Base-by-base conservation (phyloP, 1,140 invertebrate genomes). In the Papilio machaon region DNA sequence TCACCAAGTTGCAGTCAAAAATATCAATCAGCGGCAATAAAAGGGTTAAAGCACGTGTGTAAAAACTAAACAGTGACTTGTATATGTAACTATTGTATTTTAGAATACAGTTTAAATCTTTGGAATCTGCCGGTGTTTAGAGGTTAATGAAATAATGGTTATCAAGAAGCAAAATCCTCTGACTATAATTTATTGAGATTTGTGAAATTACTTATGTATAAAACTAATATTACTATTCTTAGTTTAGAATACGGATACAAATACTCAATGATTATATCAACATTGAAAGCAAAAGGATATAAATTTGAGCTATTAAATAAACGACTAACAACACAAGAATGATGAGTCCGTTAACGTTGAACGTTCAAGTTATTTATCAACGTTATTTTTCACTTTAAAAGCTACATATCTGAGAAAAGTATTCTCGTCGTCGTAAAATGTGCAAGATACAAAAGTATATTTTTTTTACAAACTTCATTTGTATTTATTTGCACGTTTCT, bases 311-410 rank as follows among this genome's bases (percentile, higher is more conserved):
- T 64, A 64, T 64, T 64, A 64, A 64, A 19, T 64, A 64, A 64
- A 64, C 60, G 60, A 64, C 60, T 64, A 19, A 19, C 60, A 64
- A 64, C 60, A 64, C 60, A 64, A 64, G 60, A 64, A 64, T 30
- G 60, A 64, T 64, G 60, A 64, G 60, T 7, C 60, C 60, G 60
- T 64, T 64, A 64, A 11, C 60, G 60, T 11, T 64, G 19, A 64
- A 64, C 60, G 19, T 19, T 64, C 60, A 64, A 64, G 60, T 64
- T 64, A 64, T 64, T 64, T 64, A 64, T 64, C 60, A 23, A 64
- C 10, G 60, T 64, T 64, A 23, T 64, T 64, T 23, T 64, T 64
- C 23, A 64, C 60, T 64, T 64, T 64, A 64, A 64, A 64, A 64
- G 60, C 60, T 30, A 64, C 60, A 64, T 64, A 64, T 64, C 60